Evolutionary conservation across 1,140 invertebrate species (phyloP), one percentile per base, ranked within the genome.

Genomic region (Euura saliciscinereae): DNA sequence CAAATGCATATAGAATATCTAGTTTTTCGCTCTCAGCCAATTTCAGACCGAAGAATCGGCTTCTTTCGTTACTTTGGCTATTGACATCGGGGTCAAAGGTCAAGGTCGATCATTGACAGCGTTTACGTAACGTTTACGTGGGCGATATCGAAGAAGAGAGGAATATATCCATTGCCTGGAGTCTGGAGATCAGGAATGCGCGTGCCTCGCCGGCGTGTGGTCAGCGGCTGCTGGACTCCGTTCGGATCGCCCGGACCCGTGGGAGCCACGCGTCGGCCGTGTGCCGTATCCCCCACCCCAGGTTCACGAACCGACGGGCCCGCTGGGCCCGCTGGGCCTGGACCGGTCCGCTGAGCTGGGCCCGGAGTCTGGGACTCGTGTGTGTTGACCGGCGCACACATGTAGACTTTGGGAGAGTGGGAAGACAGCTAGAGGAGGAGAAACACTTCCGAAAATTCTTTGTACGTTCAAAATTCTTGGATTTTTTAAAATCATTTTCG

Each of bases 221-320:
- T 59, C 51, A 59, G 10, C 51, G 51, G 13, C 13, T 8, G 51
- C 51, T 59, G 51, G 51, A 59, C 3, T n/a, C 3, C 28, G 51
- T 11, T 59, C 13, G 2, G 13, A 59, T 8, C 51, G 8, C 8
- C 73, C 72, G 79, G 66, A 84, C 83, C 83, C 83, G 84, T 84
- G 83, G 82, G 82, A 83, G 83, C 82, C 84, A 83, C 84, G 84
- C 83, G 83, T 80, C 84, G 80, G 82, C 79, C 83, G 79, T 79
- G 78, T 82, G 82, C 80, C 82, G 78, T 74, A 70, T 78, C 75
- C 77, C 73, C 82, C 76, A 78, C 73, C 78, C 71, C 43, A 43
- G 72, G 73, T 28, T 28, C 28, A 28, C 28, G 28, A 28, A 28
- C 28, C 28, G n/a, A n/a, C n/a, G 68, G 43, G 51, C 44, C 44